phyloP scores from a whole-genome alignment of 1,140 invertebrate genomes.

The Calephelis virginiensis region DNA sequence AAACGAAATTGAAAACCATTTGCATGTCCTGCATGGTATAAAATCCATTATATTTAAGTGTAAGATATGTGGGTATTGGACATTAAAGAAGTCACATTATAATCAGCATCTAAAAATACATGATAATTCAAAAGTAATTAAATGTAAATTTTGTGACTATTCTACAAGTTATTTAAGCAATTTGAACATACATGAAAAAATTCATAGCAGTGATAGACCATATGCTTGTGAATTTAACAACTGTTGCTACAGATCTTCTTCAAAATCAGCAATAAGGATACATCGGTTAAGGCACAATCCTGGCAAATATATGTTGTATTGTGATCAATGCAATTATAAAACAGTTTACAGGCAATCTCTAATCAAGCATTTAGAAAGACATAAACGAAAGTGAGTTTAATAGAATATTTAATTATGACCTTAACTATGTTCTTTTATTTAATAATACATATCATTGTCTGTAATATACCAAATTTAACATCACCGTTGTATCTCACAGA shows the following conservation, averaged over 20 bases:
- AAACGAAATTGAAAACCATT: slow-evolving; percentile 26
- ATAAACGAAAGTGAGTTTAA: slow-evolving; percentile 30
- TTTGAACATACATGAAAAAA: slow-evolving; percentile 44
- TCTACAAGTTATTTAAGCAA: slow-evolving; percentile 46
- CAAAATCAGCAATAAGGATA: slow-evolving; percentile 39
- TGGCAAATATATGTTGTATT: slow-evolving; percentile 36
- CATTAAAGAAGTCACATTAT: slow-evolving; percentile 42
- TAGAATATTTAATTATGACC: too few species aligned
- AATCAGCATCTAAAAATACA: slow-evolving; percentile 45
- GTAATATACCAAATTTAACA: too few species aligned
- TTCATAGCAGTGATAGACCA: slow-evolving; percentile 37
- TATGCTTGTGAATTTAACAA: slow-evolving; percentile 37
- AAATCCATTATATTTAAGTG: slow-evolving; percentile 29
- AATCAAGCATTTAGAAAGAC: slow-evolving; percentile 42
- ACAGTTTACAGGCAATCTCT: slow-evolving; percentile 49
- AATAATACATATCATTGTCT: too few species aligned
- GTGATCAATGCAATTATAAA: slow-evolving; percentile 49
- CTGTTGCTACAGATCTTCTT: slow-evolving; percentile 37
- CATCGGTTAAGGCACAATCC: slow-evolving; percentile 44
- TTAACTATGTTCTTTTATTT: too few species aligned
- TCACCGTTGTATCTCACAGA: too few species aligned
- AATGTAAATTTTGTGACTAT: slow-evolving; percentile 48
- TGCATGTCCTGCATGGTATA: slow-evolving; percentile 28
- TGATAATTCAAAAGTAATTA: slow-evolving; percentile 24
- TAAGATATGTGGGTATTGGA: slow-evolving; percentile 43